Evolutionary conservation across 2,113 vertebrate species (phyloP).

Genomic region (Lipotes vexillifer): DNA sequence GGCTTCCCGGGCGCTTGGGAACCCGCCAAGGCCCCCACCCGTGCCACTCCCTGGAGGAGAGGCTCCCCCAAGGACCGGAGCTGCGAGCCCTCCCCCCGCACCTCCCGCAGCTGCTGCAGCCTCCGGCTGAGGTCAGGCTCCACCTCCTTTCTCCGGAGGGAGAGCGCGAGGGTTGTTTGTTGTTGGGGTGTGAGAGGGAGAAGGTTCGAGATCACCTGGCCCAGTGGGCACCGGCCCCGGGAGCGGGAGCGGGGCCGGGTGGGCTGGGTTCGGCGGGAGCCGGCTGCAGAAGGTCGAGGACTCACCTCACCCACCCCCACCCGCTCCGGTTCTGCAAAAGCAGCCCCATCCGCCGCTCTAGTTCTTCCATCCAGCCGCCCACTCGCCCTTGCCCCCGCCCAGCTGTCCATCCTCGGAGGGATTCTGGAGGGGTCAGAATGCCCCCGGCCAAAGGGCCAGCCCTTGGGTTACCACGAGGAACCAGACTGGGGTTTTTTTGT

Average conservation of each 20-base stretch:
- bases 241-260: background rate
- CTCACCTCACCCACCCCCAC: background rate
- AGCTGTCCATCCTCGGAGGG: background rate
- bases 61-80: constrained; percentile 8
- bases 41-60: constrained; percentile 38
- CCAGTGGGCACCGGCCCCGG: constrained; percentile 20
- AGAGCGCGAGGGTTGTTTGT: constrained; percentile 64
- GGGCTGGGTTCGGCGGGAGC: background rate
- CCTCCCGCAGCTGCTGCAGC: constrained; percentile 57
- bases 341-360: background rate
- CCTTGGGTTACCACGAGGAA: background rate
- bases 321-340: background rate
- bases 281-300: background rate
- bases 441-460: background rate
- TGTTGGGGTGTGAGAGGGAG: constrained; percentile 62
- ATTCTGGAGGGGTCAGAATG: background rate
- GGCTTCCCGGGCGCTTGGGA: background rate
- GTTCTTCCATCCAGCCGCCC: background rate
- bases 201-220: constrained; percentile 72
- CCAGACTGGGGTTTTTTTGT: background rate
- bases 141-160: constrained; percentile 61
- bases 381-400: background rate
- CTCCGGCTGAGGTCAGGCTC: constrained; percentile 69
- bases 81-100: background rate
- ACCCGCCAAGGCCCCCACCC: constrained; percentile 26